These are phyloP conservation scores for Drosophila leonis DNA, from an alignment of 2,888 invertebrate genomes.

Conservation along the genomic window DNA sequence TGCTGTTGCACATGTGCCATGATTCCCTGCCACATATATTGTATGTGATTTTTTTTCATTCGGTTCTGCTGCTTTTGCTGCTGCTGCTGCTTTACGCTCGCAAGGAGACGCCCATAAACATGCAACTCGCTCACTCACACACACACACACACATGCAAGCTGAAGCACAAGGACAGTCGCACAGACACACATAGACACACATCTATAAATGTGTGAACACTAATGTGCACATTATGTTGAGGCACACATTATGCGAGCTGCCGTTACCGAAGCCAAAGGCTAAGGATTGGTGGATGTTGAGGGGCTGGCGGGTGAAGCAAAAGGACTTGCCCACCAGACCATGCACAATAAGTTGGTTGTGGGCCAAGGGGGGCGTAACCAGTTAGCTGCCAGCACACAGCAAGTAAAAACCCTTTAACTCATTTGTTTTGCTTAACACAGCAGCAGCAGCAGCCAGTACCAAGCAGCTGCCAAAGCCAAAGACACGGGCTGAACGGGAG, in stretches of 20 bases:
- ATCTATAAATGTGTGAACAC: constrained; percentile 82
- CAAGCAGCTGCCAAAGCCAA: constrained; percentile 45
- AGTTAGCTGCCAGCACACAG: constrained; percentile 52
- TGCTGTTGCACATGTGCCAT: constrained; percentile 72
- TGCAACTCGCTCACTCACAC: constrained; percentile 48
- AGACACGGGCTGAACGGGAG: background rate
- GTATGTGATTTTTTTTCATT: constrained; percentile 66
- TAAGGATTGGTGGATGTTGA: constrained; percentile 21
- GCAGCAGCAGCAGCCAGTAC: constrained; percentile 25
- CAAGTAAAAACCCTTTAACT: constrained; percentile 78
- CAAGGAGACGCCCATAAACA: constrained; percentile 76
- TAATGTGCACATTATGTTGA: constrained; percentile 81
- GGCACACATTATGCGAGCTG: constrained; percentile 76
- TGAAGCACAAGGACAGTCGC: constrained; percentile 22
- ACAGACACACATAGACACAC: constrained; percentile 47
- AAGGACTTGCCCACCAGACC: constrained; percentile 68
- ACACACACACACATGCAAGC: constrained; percentile 31
- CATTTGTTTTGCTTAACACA: constrained; percentile 80
- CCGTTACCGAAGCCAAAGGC: constrained; percentile 49
- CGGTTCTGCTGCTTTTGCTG: constrained; percentile 36
- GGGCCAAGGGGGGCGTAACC: constrained; percentile 54
- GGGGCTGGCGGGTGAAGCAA: background rate
- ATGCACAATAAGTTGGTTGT: constrained; percentile 74
- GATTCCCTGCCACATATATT: constrained; percentile 77
- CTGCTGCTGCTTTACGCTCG: constrained; percentile 61